Conservation (phyloP, 2,113 vertebrate genomes). For the Hipposideros armiger region DNA sequence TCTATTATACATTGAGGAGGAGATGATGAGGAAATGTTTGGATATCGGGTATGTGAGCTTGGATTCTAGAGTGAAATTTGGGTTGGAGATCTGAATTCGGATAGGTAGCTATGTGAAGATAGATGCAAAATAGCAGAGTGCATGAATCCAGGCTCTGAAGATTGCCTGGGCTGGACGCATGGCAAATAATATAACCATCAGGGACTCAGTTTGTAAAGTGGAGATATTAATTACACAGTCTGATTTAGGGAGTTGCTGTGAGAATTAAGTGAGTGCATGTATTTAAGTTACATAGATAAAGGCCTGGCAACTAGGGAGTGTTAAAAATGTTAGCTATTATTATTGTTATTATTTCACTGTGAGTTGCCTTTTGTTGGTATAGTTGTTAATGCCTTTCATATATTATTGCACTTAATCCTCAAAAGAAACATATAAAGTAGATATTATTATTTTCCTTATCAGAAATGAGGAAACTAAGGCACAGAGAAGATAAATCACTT, state of each 20-base stretch:
- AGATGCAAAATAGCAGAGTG: background rate
- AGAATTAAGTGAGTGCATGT: background rate
- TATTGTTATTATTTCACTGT: background rate
- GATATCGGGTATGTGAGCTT: background rate
- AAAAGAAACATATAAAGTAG: background rate
- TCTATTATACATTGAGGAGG: background rate
- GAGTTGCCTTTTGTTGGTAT: background rate
- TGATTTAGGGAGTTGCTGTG: background rate
- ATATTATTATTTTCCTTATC: constrained; percentile 14
- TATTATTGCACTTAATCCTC: background rate
- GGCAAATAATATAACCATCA: background rate
- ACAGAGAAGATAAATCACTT: constrained; percentile 35
- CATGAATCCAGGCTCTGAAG: background rate
- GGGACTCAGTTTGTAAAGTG: background rate
- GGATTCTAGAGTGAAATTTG: background rate
- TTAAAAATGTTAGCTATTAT: background rate
- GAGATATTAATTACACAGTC: background rate
- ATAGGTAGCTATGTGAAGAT: background rate
- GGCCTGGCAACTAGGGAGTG: background rate
- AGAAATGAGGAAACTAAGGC: constrained; percentile 45
- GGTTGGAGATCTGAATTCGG: background rate
- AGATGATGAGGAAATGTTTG: background rate
- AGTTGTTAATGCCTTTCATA: constrained; percentile 16
- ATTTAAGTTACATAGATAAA: background rate
- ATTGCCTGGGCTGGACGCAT: background rate